phyloP scores from a whole-genome alignment of 2,797 vertebrate genomes.

The Syncerus caffer region DNA sequence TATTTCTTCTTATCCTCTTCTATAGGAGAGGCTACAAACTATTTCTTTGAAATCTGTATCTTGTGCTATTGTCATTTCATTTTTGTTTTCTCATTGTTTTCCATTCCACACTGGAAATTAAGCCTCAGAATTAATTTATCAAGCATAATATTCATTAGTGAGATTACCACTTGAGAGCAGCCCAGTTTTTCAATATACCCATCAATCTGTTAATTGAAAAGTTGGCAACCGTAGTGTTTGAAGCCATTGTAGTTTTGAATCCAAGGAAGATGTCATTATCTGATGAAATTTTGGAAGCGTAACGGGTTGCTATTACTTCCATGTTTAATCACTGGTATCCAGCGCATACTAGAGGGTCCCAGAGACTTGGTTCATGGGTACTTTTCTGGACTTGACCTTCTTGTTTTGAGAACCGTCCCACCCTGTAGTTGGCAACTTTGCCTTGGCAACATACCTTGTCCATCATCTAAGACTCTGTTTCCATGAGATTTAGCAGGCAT shows the following conservation, averaged over 20 bases:
- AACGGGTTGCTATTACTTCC: neutral
- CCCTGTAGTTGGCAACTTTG: conserved; percentile 39
- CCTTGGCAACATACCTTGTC: neutral
- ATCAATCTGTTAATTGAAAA: conserved; percentile 42
- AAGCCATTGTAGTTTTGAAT: conserved; percentile 8
- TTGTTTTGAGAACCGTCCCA: conserved; percentile 49
- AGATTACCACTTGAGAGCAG: conserved; percentile 17
- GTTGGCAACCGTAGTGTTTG: neutral
- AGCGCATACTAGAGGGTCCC: neutral
- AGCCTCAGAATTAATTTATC: conserved; percentile 41
- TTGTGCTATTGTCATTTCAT: neutral
- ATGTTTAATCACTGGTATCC: neutral
- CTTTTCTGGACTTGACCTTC: conserved; percentile 39
- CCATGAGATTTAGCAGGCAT: neutral
- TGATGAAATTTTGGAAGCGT: conserved; percentile 2
- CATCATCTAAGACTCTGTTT: neutral
- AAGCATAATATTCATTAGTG: conserved; percentile 16
- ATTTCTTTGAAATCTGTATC: neutral
- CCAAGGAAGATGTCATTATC: neutral
- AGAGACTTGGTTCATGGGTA: conserved; percentile 12
- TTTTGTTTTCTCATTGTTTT: conserved; percentile 30
- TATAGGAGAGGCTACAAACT: neutral
- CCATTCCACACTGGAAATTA: neutral
- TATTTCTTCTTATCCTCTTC: neutral
- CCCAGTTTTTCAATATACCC: conserved; percentile 27